Evolutionary conservation across 23 tunicate species (phyloP), one percentile per base, ranked within the genome.

Genomic region (Styela clava): DNA sequence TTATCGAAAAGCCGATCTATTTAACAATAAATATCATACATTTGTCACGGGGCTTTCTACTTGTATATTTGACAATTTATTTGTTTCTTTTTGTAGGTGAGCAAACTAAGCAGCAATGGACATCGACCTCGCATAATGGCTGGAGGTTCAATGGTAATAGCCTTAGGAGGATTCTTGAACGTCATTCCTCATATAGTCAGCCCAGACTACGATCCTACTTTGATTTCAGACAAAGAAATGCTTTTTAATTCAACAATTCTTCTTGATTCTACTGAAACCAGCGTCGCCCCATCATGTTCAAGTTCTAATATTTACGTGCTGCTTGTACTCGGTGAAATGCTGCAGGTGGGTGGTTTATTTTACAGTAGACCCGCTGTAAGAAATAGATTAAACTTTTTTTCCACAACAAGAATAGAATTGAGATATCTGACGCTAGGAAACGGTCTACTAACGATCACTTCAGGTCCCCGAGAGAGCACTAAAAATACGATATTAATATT

Each of bases 131-230:
- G 92, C 2, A 83, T 87, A 28, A 88, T 93, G 84, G 93, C 86
- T 2, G 28, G 64, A 5, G 98, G 98, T 12, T 81, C 87, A 24
- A 9, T 93, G 23, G 35, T 93, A 24, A 78, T 84, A 21, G 92
- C 98, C 2, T 21, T 93, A 20, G 98, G 98, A 3, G 98, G 98
- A 21, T 84, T 93, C 25, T 79, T 88, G 64, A 93, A 87, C 81
- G 81, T 69, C 31, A 64, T 77, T 35, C 93, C 98, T 23, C 98
- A 93, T 77, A 37, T 87, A 1, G 76, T 85, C 3, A 82, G 34
- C 9, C 1, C 69, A 19, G 7, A 31, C 33, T 72, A 82, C 34
- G 74, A 83, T 27, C 65, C 81, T 21, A 32, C 84, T 76, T 16
- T 85, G 81, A 56, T 69, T 73, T 65, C 87, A 79, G 24, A 35